A percentile compares a stretch with the other conserved stretches of the same genome.
phyloP scores from a whole-genome alignment of 2,797 vertebrate species.

The Spondyliosoma cantharus region DNA sequence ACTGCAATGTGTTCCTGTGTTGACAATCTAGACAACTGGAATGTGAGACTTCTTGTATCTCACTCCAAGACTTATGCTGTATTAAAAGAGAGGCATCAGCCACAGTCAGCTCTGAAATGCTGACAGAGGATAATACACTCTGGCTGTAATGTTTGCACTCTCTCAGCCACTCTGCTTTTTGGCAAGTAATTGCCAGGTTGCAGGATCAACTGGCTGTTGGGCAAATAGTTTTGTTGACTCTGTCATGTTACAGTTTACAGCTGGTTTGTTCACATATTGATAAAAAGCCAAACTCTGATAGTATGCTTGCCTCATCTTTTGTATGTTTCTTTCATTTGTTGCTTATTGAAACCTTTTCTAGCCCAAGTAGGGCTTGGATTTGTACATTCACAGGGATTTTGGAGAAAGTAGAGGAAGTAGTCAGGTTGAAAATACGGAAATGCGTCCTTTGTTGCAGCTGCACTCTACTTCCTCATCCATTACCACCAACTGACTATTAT shows the following conservation, averaged over 20 bases:
- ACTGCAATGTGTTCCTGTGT: slow-evolving; percentile 1
- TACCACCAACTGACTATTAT: background rate
- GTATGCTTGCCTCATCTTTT: background rate
- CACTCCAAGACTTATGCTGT: background rate
- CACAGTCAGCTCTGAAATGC: background rate
- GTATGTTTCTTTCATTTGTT: background rate
- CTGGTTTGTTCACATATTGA: background rate
- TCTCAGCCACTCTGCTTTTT: background rate
- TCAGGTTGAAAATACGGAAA: background rate
- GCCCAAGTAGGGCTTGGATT: background rate
- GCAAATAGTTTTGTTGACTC: background rate
- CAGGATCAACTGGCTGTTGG: background rate
- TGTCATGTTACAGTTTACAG: background rate
- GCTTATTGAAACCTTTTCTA: background rate
- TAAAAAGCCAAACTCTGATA: background rate
- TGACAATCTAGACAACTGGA: background rate
- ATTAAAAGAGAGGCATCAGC: background rate
- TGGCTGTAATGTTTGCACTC: background rate
- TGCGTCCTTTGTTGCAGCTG: background rate
- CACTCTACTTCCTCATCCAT: slow-evolving; percentile 1
- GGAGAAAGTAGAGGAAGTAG: background rate
- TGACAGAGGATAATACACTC: background rate
- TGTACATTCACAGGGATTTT: background rate
- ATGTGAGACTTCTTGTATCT: background rate
- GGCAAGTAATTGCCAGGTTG: background rate